Evolutionary conservation across 2,888 invertebrate species (phyloP).

Genomic region (Rhyacophila evoluta): DNA sequence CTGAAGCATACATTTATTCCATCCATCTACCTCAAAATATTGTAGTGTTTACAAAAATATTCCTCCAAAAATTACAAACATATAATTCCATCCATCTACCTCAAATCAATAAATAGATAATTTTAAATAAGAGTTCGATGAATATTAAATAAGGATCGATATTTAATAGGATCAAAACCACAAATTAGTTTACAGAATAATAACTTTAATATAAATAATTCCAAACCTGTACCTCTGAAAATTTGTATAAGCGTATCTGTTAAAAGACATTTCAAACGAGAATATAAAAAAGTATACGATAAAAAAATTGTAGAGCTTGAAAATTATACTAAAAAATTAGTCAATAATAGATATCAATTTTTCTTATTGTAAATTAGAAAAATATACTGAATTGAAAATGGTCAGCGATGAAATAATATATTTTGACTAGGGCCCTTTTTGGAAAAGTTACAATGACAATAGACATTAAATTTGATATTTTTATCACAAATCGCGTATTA

Average conservation of each 20-base stretch:
- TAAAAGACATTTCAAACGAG: slow-evolving; percentile 38
- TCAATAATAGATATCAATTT: slow-evolving; percentile 19
- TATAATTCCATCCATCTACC: slow-evolving; percentile 80
- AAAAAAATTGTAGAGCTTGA: slow-evolving; percentile 51
- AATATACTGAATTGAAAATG: slow-evolving; percentile 6
- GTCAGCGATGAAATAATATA: slow-evolving; percentile 11
- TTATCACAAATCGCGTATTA: background rate
- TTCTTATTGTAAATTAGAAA: slow-evolving; percentile 11
- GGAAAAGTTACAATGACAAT: slow-evolving; percentile 20
- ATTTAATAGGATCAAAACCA: slow-evolving; percentile 47
- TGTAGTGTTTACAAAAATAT: slow-evolving; percentile 53
- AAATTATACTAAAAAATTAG: slow-evolving; percentile 40
- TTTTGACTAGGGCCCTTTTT: slow-evolving; percentile 14
- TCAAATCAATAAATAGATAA: slow-evolving; percentile 73
- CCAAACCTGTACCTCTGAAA: slow-evolving; percentile 48
- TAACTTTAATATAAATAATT: slow-evolving; percentile 46
- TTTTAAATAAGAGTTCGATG: slow-evolving; percentile 44
- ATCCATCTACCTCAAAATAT: slow-evolving; percentile 55
- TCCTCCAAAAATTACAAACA: slow-evolving; percentile 55
- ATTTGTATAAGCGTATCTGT: slow-evolving; percentile 27
- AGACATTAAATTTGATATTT: slow-evolving; percentile 16
- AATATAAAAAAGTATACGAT: slow-evolving; percentile 51
- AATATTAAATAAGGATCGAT: slow-evolving; percentile 34
- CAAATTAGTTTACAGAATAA: slow-evolving; percentile 45
- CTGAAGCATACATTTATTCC: slow-evolving; percentile 50